Percentiles rank a stretch among this genome's conserved stretches.
Conservation (phyloP, 1,140 invertebrate species). For the Procambarus virginalis region DNA sequence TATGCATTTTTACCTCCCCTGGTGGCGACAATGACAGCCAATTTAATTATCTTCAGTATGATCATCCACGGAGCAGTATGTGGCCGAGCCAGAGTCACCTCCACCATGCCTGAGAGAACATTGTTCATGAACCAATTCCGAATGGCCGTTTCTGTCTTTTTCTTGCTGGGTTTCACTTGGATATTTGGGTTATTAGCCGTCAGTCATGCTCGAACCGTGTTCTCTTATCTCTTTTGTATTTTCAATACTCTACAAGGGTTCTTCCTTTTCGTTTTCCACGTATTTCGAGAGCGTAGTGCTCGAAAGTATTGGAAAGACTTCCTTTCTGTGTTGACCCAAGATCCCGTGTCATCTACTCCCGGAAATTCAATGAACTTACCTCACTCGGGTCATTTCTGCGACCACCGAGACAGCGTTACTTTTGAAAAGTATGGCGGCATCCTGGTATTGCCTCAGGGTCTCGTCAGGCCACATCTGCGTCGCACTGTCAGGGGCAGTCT, state of each 20-base stretch:
- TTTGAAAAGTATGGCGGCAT: conserved; percentile 53
- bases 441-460: conserved; percentile 38
- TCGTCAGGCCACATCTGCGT: not conserved
- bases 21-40: conserved; percentile 73
- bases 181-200: conserved; percentile 71
- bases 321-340: conserved; percentile 56
- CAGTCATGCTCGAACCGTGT: conserved; percentile 54
- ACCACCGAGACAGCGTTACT: conserved; percentile 7
- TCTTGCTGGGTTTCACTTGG: conserved; percentile 73
- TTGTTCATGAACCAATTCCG: conserved; percentile 74
- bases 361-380: conserved; percentile 37
- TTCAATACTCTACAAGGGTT: conserved; percentile 72
- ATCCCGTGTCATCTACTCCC: conserved; percentile 29
- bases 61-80: conserved; percentile 74
- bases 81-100: conserved; percentile 73
- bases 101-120: conserved; percentile 73
- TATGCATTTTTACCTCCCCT: conserved; percentile 75
- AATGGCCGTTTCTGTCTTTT: conserved; percentile 75
- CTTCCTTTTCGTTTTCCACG: conserved; percentile 72
- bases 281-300: conserved; percentile 68
- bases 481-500: conserved; percentile 15
- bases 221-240: conserved; percentile 71
- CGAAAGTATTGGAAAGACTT: conserved; percentile 69
- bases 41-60: conserved; percentile 74
- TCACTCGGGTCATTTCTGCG: conserved; percentile 11